Base-by-base conservation (phyloP, 1,140 invertebrate genomes). In the Phocides pigmalion region DNA sequence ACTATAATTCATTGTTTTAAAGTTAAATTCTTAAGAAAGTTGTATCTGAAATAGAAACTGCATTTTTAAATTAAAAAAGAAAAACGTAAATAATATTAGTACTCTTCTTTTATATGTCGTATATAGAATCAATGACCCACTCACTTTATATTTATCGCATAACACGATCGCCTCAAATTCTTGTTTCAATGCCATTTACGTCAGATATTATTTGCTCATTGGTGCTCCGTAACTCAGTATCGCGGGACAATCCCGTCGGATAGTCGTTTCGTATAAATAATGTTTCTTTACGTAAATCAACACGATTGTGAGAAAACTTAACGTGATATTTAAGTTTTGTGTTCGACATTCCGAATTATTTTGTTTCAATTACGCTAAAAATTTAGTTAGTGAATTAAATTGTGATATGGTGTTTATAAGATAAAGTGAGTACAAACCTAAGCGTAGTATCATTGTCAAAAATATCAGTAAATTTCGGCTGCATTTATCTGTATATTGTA, bases 161-260 rank as follows among this genome's bases (percentile, higher is more conserved):
- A 50, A 67, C 42, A 49, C 50, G 11, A 49, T 22, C 35, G 39
- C 11, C 16, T 37, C 20, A 6, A 25, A 49, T 49, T 42, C 19
- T 54, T 8, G 56, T 56, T 58, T 67, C 65, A 62, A 50, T 62
- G 65, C 51, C 65, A 62, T 41, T 16, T 49, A 56, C 35, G 50
- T 62, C 58, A 44, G 61, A 42, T 42, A 42, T 42, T 17, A 42
- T 11, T 42, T 42, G n/a, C 3, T 42, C 41, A 42, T 9, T 11
- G 9, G 32, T 11, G 32, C 9, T 35, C 32, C 6, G n/a, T n/a
- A n/a, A n/a, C 9, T 32, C 41, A 42, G 41, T 42, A 19, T 19
- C 15, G 4, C 41, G 16, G 9, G 9, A 19, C 17, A 9, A 19
- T 19, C 17, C 16, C 41, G 17, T 42, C 9, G 41, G n/a, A 42